A percentile compares a stretch with the other conserved stretches of the same genome.
Conservation (phyloP, 2,113 vertebrate genomes). For the Thunnus maccoyii region DNA sequence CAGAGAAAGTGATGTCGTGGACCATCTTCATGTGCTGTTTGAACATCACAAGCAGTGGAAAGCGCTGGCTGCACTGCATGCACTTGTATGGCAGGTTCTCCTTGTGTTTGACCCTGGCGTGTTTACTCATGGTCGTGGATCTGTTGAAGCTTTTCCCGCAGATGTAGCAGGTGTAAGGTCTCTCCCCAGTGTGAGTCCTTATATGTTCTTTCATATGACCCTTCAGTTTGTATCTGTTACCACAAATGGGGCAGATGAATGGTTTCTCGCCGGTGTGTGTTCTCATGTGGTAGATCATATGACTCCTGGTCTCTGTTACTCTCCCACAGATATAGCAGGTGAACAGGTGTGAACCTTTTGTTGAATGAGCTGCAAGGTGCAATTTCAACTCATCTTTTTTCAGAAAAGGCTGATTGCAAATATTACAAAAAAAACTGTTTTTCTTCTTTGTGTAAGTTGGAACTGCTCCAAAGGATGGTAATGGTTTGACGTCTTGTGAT, state of each 20-base stretch:
- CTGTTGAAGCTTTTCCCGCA: constrained; percentile 29
- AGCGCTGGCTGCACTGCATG: constrained; percentile 8
- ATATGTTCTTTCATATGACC: background rate
- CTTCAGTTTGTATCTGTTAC: constrained; percentile 5
- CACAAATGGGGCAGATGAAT: constrained; percentile 1
- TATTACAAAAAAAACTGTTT: background rate
- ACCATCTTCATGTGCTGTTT: constrained; percentile 14
- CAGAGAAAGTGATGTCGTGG: background rate
- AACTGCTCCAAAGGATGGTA: background rate
- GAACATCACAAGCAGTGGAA: background rate
- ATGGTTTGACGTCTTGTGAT: background rate
- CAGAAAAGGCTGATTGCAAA: constrained; percentile 13
- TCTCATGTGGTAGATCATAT: constrained; percentile 19
- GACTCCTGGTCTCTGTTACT: background rate
- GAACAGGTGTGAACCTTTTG: background rate
- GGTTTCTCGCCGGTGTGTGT: background rate
- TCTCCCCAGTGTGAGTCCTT: constrained; percentile 24
- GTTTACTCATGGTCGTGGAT: background rate
- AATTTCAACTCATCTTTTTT: background rate
- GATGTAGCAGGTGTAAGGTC: constrained; percentile 27
- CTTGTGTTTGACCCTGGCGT: constrained; percentile 2
- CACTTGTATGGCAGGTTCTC: constrained; percentile 20
- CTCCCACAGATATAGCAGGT: constrained; percentile 1
- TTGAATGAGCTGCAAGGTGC: background rate
- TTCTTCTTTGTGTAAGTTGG: background rate